Evolutionary conservation across 1,140 invertebrate genomes (phyloP).

Genomic region (Chironomus tepperi): DNA sequence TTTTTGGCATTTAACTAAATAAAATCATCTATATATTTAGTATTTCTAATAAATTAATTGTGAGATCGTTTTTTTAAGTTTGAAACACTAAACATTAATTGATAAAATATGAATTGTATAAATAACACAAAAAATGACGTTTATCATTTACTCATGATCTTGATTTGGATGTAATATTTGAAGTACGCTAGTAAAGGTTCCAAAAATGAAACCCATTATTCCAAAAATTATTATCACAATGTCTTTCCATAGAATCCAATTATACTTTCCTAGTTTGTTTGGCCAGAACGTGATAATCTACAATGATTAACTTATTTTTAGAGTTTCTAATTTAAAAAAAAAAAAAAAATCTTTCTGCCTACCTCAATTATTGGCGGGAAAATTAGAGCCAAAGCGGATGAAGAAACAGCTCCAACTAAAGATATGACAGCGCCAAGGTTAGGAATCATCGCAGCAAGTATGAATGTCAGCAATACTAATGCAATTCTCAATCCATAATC

Average conservation of each 20-base stretch:
- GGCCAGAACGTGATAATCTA: constrained; percentile 66
- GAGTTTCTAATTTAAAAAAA: no score
- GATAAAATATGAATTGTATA: no score
- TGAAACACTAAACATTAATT: no score
- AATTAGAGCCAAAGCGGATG: constrained; percentile 79
- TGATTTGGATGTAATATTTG: constrained; percentile 46
- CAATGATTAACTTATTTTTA: no score
- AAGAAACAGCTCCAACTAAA: constrained; percentile 81
- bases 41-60: no score
- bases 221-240: constrained; percentile 62
- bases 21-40: no score
- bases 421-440: constrained; percentile 85
- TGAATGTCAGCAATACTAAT: constrained; percentile 69
- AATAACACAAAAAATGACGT: not conserved
- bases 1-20: no score
- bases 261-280: constrained; percentile 49
- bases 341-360: no score
- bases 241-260: constrained; percentile 62
- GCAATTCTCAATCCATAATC: constrained; percentile 59
- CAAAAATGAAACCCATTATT: constrained; percentile 63
- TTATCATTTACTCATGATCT: not conserved
- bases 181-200: constrained; percentile 65
- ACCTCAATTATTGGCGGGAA: constrained; percentile 81
- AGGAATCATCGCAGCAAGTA: constrained; percentile 73
- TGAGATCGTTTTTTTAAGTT: no score